Conservation (phyloP, 53 echinoderm and acorn worm species). For the Mesocentrotus franciscanus region DNA sequence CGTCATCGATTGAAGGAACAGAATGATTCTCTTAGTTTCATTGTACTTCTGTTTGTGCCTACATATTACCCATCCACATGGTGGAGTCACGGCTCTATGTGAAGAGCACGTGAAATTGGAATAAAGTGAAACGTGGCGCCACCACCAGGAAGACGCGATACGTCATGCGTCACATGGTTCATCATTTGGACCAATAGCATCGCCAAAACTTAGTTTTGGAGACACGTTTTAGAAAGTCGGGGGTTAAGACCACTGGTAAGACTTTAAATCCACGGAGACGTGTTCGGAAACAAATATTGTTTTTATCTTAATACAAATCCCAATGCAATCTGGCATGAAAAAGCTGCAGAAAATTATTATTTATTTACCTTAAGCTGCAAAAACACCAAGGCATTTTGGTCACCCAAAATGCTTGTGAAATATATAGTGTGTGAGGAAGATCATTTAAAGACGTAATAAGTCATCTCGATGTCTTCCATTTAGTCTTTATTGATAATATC, state of each 20-base stretch:
- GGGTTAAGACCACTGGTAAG: not conserved
- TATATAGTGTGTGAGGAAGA: constrained; percentile 30
- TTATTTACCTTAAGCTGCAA: constrained; percentile 18
- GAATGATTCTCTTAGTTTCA: not conserved
- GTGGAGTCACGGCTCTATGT: not conserved
- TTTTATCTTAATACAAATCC: not conserved
- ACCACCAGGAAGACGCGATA: not conserved
- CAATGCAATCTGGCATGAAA: constrained; percentile 1
- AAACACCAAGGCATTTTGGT: not conserved
- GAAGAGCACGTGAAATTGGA: not conserved
- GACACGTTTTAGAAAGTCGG: not conserved
- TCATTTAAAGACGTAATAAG: constrained; percentile 7
- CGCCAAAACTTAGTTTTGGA: not conserved
- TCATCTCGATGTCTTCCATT: constrained; percentile 22
- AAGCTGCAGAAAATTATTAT: constrained; percentile 26
- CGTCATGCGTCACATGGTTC: not conserved
- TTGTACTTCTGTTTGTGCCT: not conserved
- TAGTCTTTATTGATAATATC: not conserved
- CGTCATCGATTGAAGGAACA: not conserved
- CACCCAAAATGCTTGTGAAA: constrained; percentile 2
- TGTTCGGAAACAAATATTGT: not conserved
- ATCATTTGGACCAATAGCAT: constrained; percentile 4
- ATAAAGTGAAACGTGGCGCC: not conserved
- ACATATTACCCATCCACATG: not conserved
- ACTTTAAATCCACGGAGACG: not conserved